Conservation (phyloP, 2,113 vertebrate species). For the Muntiacus reevesi region DNA sequence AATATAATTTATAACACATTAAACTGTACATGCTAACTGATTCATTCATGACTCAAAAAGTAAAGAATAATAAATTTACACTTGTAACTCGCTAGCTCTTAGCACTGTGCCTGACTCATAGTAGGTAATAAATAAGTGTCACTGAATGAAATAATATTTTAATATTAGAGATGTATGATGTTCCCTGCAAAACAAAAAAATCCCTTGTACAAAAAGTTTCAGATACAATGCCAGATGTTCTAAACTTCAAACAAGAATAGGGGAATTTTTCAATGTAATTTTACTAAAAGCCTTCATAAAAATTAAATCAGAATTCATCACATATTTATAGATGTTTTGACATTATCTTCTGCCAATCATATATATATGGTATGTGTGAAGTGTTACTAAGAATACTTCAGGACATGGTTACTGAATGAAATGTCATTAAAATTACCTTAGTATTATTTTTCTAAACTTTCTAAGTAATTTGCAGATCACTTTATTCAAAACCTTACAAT, state of each 20-base stretch:
- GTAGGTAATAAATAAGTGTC: neutral
- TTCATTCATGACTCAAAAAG: neutral
- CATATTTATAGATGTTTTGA: neutral
- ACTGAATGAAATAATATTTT: neutral
- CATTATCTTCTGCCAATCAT: neutral
- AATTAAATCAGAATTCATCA: neutral
- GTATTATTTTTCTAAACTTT: neutral
- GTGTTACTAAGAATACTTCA: neutral
- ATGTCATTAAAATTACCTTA: conserved; percentile 1
- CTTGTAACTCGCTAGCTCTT: neutral
- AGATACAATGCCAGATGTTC: neutral
- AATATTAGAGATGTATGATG: neutral
- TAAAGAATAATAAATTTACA: neutral
- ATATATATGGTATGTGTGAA: neutral
- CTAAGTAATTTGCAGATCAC: neutral
- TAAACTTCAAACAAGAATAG: neutral
- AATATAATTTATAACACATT: neutral
- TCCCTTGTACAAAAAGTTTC: neutral
- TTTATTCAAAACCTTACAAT: conserved; percentile 31
- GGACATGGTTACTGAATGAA: neutral
- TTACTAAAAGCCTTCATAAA: neutral
- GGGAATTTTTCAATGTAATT: neutral
- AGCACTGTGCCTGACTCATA: neutral
- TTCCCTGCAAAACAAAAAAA: neutral
- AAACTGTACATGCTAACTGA: neutral